Base-by-base conservation (phyloP, 2,113 vertebrate genomes). In the Paedocypris sp. region DNA sequence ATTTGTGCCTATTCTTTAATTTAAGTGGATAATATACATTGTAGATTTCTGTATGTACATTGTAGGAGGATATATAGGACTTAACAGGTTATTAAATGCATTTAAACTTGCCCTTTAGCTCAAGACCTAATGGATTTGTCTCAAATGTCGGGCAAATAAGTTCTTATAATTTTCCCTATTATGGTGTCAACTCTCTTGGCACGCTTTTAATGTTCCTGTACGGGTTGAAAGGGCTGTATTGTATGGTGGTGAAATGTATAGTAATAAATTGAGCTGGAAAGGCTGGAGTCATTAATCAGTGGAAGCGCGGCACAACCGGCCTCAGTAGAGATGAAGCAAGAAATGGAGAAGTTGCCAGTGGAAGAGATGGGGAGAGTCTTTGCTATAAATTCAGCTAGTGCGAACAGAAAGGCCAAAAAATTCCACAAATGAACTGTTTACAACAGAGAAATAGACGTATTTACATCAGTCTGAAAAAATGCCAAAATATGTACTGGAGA, bases 211-310 rank as follows among this genome's bases (percentile, higher is more conserved):
- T 57, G 22, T 39, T 39, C 32, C 53, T 3, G 15, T 29, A 50
- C 15, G 29, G 32, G 10, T 11, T 50, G 46, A 61, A 50, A 13
- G 47, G 39, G 33, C 25, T 15, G 32, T 22, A 61, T 38, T 42
- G 8, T 62, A 62, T 42, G 22, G 35, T 52, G 36, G 18, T 32
- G 26, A 50, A 39, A 60, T 47, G 43, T 47, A 60, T 48, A 23
- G 19, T 52, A 51, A 62, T 62, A 51, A 62, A 62, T 62, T 23
- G 16, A 31, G 32, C 60, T 62, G 47, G 36, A 31, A 31, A 32
- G 60, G 47, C 60, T n/a, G 52, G 1, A 20, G 3, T 32, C 47
- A 62, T 51, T 62, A 50, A 51, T 62, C 60, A 62, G 47, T 29
- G 19, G 25, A 4, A 42, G 60, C 60, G 32, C 47, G 43, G 45